Evolutionary conservation across 1,140 invertebrate genomes (phyloP).

Genomic region (Spodoptera litura): DNA sequence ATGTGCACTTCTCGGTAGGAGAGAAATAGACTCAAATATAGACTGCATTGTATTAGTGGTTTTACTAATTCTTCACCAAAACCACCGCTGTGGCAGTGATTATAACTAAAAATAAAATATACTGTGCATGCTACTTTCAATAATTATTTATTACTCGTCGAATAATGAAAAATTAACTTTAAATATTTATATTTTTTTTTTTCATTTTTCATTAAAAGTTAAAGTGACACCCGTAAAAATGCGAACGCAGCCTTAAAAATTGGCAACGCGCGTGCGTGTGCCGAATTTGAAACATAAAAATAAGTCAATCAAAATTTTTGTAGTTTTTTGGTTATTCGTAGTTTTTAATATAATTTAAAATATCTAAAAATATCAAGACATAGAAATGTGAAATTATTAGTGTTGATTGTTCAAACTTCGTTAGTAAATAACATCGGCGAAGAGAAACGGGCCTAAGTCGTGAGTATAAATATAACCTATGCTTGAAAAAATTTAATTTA

Average conservation of each 20-base stretch:
- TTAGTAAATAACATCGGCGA: constrained; percentile 64
- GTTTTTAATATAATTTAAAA: constrained; percentile 47
- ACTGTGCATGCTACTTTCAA: too few species aligned
- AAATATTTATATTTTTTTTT: too few species aligned
- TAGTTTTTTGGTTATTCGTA: constrained; percentile 62
- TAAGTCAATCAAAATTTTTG: constrained; percentile 77
- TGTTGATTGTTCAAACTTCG: constrained; percentile 58
- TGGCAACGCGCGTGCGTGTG: constrained; percentile 67
- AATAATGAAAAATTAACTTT: too few species aligned
- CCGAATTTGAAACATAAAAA: constrained; percentile 80
- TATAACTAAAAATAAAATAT: too few species aligned
- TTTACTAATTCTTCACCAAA: too few species aligned
- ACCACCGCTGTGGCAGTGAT: too few species aligned
- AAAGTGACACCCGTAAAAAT: too few species aligned
- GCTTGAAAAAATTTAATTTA: constrained; percentile 53
- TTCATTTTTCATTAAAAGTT: too few species aligned
- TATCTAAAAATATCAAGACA: constrained; percentile 57
- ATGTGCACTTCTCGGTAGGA: too few species aligned
- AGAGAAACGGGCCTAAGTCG: constrained; percentile 62
- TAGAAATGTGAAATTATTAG: constrained; percentile 81
- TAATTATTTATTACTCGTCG: not conserved
- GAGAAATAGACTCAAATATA: too few species aligned
- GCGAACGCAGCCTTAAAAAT: constrained; percentile 52
- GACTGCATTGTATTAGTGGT: too few species aligned
- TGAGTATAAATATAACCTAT: constrained; percentile 75